A percentile compares a stretch with the other conserved stretches of the same genome.
Conservation (phyloP, 2,797 vertebrate species). For the Morelia viridis region DNA sequence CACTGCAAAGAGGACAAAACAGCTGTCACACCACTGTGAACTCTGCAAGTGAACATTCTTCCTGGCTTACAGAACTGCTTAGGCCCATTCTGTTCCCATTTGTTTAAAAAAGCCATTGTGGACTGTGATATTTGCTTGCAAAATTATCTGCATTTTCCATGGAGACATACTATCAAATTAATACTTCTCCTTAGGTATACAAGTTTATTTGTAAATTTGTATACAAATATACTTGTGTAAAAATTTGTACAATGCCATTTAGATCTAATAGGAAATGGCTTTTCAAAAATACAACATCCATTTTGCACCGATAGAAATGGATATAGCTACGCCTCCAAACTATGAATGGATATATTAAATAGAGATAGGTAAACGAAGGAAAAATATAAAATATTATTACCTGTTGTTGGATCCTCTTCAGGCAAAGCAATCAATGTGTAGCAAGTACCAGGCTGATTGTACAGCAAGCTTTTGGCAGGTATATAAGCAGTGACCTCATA, state of each 20-base stretch:
- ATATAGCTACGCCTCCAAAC: slow-evolving; percentile 26
- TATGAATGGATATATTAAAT: slow-evolving; percentile 3
- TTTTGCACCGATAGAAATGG: slow-evolving; percentile 43
- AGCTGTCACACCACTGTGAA: slow-evolving; percentile 15
- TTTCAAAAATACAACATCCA: not conserved
- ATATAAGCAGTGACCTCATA: slow-evolving; percentile 76
- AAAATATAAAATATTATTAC: slow-evolving; percentile 58
- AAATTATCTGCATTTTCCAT: not conserved
- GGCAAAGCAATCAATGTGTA: slow-evolving; percentile 78
- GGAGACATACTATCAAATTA: not conserved
- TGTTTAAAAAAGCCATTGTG: not conserved
- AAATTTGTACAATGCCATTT: not conserved
- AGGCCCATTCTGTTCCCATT: not conserved
- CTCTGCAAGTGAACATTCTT: not conserved
- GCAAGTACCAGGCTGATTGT: slow-evolving; percentile 80
- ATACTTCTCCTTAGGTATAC: not conserved
- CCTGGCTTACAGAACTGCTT: not conserved
- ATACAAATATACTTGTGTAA: no score
- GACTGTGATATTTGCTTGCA: not conserved
- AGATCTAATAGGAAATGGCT: not conserved
- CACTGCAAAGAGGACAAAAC: slow-evolving; percentile 62
- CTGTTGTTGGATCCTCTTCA: slow-evolving; percentile 78
- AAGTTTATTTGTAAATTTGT: not conserved
- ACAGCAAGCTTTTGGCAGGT: slow-evolving; percentile 76
- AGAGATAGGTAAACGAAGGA: not conserved